phyloP scores from a whole-genome alignment of 2,888 invertebrate genomes.

The Leptinotarsa tumamoca region DNA sequence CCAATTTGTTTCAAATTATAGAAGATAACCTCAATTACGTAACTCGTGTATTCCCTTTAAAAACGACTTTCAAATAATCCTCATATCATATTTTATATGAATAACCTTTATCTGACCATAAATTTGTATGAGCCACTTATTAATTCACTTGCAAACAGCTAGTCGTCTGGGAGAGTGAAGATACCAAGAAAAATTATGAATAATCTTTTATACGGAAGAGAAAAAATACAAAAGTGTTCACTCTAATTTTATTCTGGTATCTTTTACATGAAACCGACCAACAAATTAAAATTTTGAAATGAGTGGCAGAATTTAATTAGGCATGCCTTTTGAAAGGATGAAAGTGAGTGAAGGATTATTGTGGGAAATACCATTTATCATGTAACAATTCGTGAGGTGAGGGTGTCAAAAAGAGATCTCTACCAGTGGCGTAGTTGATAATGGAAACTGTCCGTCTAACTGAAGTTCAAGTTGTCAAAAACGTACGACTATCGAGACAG shows the following conservation, averaged over 20 bases:
- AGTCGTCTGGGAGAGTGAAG: too few relatives aligned
- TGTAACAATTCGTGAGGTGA: constrained; percentile 59
- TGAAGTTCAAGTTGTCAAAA: not conserved
- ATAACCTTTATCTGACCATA: too few relatives aligned
- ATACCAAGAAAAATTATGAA: not conserved
- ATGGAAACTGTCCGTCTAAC: too few relatives aligned
- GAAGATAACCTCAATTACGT: too few relatives aligned
- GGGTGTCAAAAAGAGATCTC: constrained; percentile 58
- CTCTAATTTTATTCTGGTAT: constrained; percentile 38
- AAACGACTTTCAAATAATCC: too few relatives aligned
- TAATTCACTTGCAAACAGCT: too few relatives aligned
- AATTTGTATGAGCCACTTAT: too few relatives aligned
- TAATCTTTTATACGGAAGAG: not conserved
- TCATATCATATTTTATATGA: too few relatives aligned
- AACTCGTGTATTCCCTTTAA: too few relatives aligned
- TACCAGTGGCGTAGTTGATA: constrained; percentile 25
- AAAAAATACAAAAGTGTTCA: constrained; percentile 16
- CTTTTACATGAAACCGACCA: constrained; percentile 42
- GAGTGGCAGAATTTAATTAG: constrained; percentile 63
- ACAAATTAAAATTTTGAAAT: constrained; percentile 52
- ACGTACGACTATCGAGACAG: too few relatives aligned
- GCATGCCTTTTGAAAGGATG: constrained; percentile 52
- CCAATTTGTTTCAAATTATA: too few relatives aligned
- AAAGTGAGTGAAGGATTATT: constrained; percentile 53
- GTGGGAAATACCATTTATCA: constrained; percentile 60